phyloP scores from a whole-genome alignment of 2,113 vertebrate genomes.

The Paratilapia polleni region DNA sequence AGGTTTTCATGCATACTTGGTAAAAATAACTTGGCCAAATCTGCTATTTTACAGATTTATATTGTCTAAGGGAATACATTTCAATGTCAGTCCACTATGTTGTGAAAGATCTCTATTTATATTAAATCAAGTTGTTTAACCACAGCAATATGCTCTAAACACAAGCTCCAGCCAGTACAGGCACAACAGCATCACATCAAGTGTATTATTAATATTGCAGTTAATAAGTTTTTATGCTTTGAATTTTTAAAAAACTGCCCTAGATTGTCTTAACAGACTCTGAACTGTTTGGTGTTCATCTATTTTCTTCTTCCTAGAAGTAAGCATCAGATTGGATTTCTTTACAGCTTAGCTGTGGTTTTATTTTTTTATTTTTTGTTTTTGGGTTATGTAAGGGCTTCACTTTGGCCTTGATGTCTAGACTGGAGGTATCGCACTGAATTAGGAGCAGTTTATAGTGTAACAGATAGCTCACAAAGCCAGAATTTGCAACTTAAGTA shows the following conservation, averaged over 20 bases:
- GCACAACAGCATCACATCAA: not conserved
- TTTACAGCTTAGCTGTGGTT: slow-evolving; percentile 75
- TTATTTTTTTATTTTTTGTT: no score
- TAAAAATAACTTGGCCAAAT: not conserved
- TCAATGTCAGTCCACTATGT: not conserved
- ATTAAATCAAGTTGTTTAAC: not conserved
- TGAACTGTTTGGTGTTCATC: not conserved
- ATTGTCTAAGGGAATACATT: not conserved
- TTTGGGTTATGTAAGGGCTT: slow-evolving; percentile 79
- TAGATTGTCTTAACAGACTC: not conserved
- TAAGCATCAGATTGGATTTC: slow-evolving; percentile 12
- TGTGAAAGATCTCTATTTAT: not conserved
- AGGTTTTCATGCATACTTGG: not conserved
- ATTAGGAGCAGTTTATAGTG: slow-evolving; percentile 14
- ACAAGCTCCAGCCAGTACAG: not conserved
- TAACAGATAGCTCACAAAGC: not conserved
- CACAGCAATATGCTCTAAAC: not conserved
- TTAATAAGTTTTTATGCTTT: not conserved
- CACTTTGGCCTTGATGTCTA: slow-evolving; percentile 29
- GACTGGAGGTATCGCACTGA: slow-evolving; percentile 12
- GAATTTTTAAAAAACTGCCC: not conserved
- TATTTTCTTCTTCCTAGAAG: slow-evolving; percentile 22
- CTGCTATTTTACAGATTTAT: not conserved
- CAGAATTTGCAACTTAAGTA: not conserved
- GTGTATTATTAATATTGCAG: not conserved